Evolutionary conservation across 2,113 vertebrate species (phyloP), one percentile per base, ranked within the genome.

Genomic region (Argyrosomus japonicus): DNA sequence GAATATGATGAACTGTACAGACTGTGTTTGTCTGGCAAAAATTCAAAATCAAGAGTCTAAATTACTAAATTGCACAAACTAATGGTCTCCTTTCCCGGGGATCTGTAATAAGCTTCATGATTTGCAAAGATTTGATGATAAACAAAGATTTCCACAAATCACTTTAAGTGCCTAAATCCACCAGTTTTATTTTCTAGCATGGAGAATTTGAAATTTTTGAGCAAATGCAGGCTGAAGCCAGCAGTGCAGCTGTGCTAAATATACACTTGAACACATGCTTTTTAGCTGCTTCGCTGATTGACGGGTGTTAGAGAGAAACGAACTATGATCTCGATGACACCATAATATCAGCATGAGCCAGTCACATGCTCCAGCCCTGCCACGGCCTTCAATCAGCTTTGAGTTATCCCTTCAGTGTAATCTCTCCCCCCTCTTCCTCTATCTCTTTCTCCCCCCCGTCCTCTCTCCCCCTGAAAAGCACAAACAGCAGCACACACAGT

Each of bases 351-450:
- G 60, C 70, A 69, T 57, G 73, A 88, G 68, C 56, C 82, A 69
- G 76, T 79, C 87, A 79, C 85, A 79, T 82, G 86, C 54, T 77
- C 29, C 19, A 54, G 75, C 57, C 75, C 61, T 17, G 57, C 79
- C 79, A 72, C 57, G 48, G 85, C 81, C 79, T 76, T 89, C 86
- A 90, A 87, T 91, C 90, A 91, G 88, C 82, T 91, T 78, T 74
- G 83, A 91, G 74, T 89, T 83, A 85, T 91, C 89, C 88, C 82
- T n/a, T 89, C 75, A 85, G 60, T 85, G 64, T 83, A 88, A 87
- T 88, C 85, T 25, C 29, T 40, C 70, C 43, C 61, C 17, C 1
- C 7, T 36, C 36, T 36, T 12, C 68, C n/a, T 14, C 18, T 43
- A 50, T 6, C 18, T 48, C 57, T n/a, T 70, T 67, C 23, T 2